Conservation (phyloP, 35 echinoderm and acorn worm genomes). For the Ptychodera flava region DNA sequence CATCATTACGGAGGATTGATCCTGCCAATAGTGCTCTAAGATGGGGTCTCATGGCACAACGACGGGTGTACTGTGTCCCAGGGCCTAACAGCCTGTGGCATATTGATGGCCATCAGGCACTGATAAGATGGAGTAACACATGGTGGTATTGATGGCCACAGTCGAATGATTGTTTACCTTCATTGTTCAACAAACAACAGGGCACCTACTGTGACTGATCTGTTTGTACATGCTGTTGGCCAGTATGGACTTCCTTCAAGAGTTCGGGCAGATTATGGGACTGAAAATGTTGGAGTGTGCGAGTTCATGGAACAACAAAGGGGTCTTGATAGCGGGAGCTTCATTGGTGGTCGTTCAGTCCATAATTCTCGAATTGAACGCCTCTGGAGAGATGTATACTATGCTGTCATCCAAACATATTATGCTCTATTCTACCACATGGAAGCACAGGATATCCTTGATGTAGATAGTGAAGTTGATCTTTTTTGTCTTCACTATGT, state of each 20-base stretch:
- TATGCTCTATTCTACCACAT: not conserved
- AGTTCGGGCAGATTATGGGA: constrained; percentile 3
- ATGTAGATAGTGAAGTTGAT: not conserved
- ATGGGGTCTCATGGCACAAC: constrained; percentile 10
- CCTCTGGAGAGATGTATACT: constrained; percentile 12
- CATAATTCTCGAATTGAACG: constrained; percentile 21
- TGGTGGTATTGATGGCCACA: constrained; percentile 35
- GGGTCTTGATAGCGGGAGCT: constrained; percentile 4
- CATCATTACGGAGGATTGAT: not conserved
- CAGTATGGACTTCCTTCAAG: constrained; percentile 13
- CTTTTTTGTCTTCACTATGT: not conserved
- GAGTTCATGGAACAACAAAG: not conserved
- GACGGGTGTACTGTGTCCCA: constrained; percentile 5
- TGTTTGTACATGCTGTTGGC: not conserved
- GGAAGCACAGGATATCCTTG: not conserved
- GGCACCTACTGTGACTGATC: constrained; percentile 5
- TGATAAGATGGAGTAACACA: constrained; percentile 22
- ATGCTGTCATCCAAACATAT: not conserved
- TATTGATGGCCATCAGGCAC: constrained; percentile 32
- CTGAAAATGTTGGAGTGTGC: not conserved
- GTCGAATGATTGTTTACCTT: too few species aligned
- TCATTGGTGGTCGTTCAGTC: not conserved
- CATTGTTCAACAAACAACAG: constrained; percentile 38
- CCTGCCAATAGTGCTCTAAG: constrained; percentile 12
- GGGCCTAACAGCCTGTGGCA: constrained; percentile 36